These are phyloP conservation scores for Adoxophyes honmai DNA, from an alignment of 1,140 invertebrate genomes.

Conservation along the genomic window DNA sequence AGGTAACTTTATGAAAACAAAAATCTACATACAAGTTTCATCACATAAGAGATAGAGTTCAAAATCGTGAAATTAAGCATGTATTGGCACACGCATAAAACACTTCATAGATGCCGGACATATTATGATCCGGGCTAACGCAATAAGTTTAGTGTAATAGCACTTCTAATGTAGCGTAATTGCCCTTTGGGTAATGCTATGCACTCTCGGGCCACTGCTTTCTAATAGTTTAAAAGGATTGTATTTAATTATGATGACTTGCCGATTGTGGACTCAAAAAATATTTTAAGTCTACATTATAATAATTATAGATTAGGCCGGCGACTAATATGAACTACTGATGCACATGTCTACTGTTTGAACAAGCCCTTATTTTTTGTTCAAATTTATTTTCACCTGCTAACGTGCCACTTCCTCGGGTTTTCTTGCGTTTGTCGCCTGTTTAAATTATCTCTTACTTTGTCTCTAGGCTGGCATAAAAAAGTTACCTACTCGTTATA, in stretches of 20 bases:
- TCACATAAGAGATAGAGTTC: no score
- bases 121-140: background rate
- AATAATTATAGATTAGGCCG: constrained; percentile 59
- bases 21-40: no score
- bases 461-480: no score
- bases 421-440: no score
- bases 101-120: background rate
- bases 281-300: constrained; percentile 62
- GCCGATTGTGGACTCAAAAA: constrained; percentile 44
- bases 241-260: constrained; percentile 69
- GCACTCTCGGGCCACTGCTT: constrained; percentile 28
- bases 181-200: constrained; percentile 29
- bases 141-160: constrained; percentile 19
- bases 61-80: no score
- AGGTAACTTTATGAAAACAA: no score
- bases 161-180: constrained; percentile 34
- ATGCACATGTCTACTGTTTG: constrained; percentile 15
- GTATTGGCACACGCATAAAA: background rate
- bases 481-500: no score
- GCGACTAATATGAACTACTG: constrained; percentile 15
- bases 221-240: constrained; percentile 53
- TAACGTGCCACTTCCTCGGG: background rate
- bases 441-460: no score
- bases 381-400: constrained; percentile 4
- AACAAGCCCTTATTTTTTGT: constrained; percentile 1